Conservation (phyloP, 1,140 invertebrate genomes). For the Euwallacea fornicatus region DNA sequence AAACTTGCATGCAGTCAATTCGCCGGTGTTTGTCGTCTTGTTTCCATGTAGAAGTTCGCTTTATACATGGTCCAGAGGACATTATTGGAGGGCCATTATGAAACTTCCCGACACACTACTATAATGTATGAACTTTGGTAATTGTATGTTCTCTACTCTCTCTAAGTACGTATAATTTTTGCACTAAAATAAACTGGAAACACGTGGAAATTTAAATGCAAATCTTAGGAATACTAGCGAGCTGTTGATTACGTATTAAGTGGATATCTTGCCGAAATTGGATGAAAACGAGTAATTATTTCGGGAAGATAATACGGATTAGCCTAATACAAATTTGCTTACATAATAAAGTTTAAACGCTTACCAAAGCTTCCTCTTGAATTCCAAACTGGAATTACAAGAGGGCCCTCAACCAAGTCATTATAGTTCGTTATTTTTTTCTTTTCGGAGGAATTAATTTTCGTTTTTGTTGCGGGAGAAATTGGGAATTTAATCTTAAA, state of each 20-base stretch:
- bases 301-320: slow-evolving; percentile 16
- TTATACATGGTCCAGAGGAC: neutral
- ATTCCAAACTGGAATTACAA: slow-evolving; percentile 1
- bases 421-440: too few relatives aligned
- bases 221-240: neutral
- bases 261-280: slow-evolving; percentile 1
- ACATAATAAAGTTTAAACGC: slow-evolving; percentile 15
- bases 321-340: slow-evolving; percentile 17
- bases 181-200: too few relatives aligned
- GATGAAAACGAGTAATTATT: neutral
- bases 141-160: neutral
- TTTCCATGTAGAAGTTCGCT: neutral
- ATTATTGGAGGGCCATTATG: neutral
- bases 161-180: neutral
- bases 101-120: neutral
- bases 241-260: neutral
- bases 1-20: slow-evolving; percentile 1
- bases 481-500: too few relatives aligned
- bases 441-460: too few relatives aligned
- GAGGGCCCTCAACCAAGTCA: too few relatives aligned
- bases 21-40: neutral
- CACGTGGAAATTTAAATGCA: neutral
- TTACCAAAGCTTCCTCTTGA: slow-evolving; percentile 9
- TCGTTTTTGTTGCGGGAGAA: too few relatives aligned
- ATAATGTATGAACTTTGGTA: neutral